Evolutionary conservation across 2,113 vertebrate genomes (phyloP), one percentile per base, ranked within the genome.

Genomic region (Hyperopisus bebe): DNA sequence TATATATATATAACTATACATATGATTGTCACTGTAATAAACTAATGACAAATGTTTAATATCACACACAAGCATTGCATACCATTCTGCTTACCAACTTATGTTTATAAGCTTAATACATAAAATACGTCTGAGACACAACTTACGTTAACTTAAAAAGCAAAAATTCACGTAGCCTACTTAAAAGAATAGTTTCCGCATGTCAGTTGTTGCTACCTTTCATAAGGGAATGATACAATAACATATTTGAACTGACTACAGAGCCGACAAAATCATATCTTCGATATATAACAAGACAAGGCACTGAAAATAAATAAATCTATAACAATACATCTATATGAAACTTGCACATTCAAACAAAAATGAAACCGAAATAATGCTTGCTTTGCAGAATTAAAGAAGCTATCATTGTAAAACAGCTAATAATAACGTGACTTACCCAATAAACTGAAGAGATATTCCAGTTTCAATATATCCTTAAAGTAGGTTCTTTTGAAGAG

Each of bases 381-480:
- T 55, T 84, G 35, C 39, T 42, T 90, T 31, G 48, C 46, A 55
- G 13, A 53, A 77, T 10, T 50, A 46, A 82, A 88, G 44, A 48
- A 46, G 51, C 19, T 55, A 13, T 53, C 17, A 50, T 9, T 42
- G 44, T 77, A 87, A 70, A 70, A 44, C 27, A 83, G 62, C 46
- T 27, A 31, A 62, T 46, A 47, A 50, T 3, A 70, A 51, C 17
- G 35, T 42, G 62, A 77, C 93, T 93, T 91, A 93, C 93, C 93
- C 88, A 90, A 66, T 19, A 89, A 87, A 89, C 88, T 70, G 48
- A 90, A 51, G 24, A 10, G 35, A 87, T 55, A 53, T 27, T 91
- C 90, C 90, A 89, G 89, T 48, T 91, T 86, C 47, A 77, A 84
- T 83, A 77, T 44, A 85, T 90, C 82, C 88, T 55, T 50, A 77